Conservation (phyloP, 2,113 vertebrate genomes). For the Stigmatopora nigra region DNA sequence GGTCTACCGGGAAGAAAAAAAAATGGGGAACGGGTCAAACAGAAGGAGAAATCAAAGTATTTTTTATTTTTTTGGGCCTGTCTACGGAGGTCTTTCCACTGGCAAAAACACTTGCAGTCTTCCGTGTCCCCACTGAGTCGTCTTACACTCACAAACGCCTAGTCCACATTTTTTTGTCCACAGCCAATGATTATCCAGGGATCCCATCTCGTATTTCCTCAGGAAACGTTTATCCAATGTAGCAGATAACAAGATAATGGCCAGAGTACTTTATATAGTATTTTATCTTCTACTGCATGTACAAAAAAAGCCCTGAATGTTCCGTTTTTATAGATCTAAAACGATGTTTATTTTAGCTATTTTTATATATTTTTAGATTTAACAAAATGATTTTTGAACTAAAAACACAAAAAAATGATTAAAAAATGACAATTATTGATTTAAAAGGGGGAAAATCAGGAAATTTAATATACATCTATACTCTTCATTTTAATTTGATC, state of each 20-base stretch:
- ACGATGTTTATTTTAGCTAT: no score
- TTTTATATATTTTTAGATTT: no score
- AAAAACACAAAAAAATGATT: no score
- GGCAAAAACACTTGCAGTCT: slow-evolving; percentile 9
- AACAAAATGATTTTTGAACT: no score
- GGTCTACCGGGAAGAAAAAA: slow-evolving; percentile 18
- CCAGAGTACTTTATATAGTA: slow-evolving; percentile 10
- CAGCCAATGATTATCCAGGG: not conserved
- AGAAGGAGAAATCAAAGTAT: slow-evolving; percentile 43
- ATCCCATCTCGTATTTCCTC: slow-evolving; percentile 24
- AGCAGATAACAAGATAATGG: slow-evolving; percentile 38
- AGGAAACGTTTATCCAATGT: slow-evolving; percentile 33
- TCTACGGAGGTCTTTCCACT: slow-evolving; percentile 43
- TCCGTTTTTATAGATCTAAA: no score
- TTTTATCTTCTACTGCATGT: no score
- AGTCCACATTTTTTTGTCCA: not conserved
- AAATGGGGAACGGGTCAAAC: slow-evolving; percentile 17
- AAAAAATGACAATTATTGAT: no score
- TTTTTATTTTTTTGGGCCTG: slow-evolving; percentile 47
- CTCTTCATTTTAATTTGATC: no score
- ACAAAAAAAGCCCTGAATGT: no score
- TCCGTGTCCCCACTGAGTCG: slow-evolving; percentile 2
- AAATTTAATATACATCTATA: no score
- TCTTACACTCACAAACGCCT: not conserved
- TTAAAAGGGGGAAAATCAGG: no score